These are phyloP conservation scores for Octodon degus DNA, from an alignment of 2,113 vertebrate species.

Conservation along the genomic window DNA sequence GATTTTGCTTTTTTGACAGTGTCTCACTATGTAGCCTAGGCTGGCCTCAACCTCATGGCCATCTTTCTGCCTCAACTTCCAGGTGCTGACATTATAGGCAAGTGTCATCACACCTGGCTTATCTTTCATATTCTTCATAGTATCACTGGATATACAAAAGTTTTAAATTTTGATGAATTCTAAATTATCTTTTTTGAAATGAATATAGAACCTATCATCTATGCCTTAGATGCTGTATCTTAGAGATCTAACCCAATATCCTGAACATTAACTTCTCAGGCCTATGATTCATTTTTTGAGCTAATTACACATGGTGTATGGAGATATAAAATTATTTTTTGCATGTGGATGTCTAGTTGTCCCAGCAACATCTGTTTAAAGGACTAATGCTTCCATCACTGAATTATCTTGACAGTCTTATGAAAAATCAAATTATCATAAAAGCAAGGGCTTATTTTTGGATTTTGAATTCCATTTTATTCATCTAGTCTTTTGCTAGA, in stretches of 20 bases:
- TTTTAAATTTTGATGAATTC: neutral
- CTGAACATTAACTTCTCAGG: neutral
- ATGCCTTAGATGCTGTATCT: neutral
- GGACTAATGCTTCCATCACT: neutral
- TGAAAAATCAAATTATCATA: constrained; percentile 47
- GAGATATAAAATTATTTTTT: constrained; percentile 1
- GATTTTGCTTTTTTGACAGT: neutral
- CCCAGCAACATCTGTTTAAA: constrained; percentile 8
- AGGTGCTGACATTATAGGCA: neutral
- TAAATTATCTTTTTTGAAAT: neutral
- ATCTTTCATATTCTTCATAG: neutral
- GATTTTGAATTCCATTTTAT: neutral
- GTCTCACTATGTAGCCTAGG: neutral
- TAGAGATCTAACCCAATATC: neutral
- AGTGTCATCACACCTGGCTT: neutral
- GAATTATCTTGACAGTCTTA: neutral
- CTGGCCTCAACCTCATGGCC: neutral
- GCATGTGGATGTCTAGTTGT: neutral
- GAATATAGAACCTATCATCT: neutral
- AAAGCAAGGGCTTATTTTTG: constrained; percentile 33
- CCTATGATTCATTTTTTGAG: neutral
- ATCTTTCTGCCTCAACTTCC: neutral
- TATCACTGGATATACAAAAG: neutral
- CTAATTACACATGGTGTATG: neutral
- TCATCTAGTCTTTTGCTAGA: neutral